These are phyloP conservation scores for Palaemon carinicauda DNA, from an alignment of 1,140 invertebrate species.

Conservation along the genomic window DNA sequence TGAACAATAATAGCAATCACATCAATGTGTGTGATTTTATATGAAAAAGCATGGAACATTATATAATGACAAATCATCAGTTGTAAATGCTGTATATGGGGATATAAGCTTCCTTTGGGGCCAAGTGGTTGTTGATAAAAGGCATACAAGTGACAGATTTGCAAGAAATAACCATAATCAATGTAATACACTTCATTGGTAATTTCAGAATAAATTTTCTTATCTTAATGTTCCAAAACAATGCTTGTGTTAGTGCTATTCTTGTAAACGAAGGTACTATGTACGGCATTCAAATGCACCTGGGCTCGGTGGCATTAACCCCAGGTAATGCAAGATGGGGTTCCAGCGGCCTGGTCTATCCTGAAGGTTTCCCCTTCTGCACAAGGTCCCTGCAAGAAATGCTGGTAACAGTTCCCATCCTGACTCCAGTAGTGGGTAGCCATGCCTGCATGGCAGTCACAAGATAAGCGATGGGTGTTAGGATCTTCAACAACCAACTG, in stretches of 20 bases:
- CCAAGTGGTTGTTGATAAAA: too few relatives aligned
- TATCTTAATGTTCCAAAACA: not conserved
- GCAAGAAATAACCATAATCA: not conserved
- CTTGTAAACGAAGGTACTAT: constrained; percentile 14
- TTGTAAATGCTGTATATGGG: too few relatives aligned
- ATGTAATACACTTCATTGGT: too few relatives aligned
- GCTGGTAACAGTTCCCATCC: constrained; percentile 61
- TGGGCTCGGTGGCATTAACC: constrained; percentile 38
- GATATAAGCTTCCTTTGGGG: too few relatives aligned
- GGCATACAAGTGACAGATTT: too few relatives aligned
- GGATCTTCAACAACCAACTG: constrained; percentile 58
- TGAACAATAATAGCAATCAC: too few relatives aligned
- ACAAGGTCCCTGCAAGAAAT: constrained; percentile 61
- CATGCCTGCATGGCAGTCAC: constrained; percentile 59
- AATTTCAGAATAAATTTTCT: too few relatives aligned
- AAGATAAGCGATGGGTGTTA: constrained; percentile 48
- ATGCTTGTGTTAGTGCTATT: not conserved
- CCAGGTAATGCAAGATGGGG: constrained; percentile 60
- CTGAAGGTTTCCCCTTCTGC: constrained; percentile 59
- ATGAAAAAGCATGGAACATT: too few relatives aligned
- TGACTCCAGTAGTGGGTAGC: constrained; percentile 58
- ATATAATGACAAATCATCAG: too few relatives aligned
- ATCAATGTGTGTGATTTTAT: too few relatives aligned
- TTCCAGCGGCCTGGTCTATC: constrained; percentile 47
- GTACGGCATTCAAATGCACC: not conserved